These are phyloP conservation scores for Noctua comes DNA, from an alignment of 2,888 invertebrate species.

Conservation along the genomic window DNA sequence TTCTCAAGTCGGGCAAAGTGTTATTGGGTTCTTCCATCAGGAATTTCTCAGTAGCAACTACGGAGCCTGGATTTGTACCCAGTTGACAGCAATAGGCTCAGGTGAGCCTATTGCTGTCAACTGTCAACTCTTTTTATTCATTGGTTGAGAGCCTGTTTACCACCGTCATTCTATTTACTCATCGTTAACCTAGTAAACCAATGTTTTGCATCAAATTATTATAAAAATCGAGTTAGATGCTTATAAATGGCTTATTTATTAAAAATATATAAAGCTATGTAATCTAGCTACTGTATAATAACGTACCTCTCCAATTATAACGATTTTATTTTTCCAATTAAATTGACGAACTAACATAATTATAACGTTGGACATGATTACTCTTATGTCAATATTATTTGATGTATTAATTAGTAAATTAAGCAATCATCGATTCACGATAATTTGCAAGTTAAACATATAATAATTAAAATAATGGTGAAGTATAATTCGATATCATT, in stretches of 20 bases:
- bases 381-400: conserved; percentile 28
- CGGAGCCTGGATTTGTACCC: too few relatives aligned
- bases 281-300: conserved; percentile 40
- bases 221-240: not conserved
- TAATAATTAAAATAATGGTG: conserved; percentile 10
- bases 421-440: conserved; percentile 32
- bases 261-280: not conserved
- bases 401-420: conserved; percentile 30
- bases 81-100: too few relatives aligned
- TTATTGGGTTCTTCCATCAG: too few relatives aligned
- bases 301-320: conserved; percentile 14
- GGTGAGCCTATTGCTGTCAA: too few relatives aligned
- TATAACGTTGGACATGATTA: conserved; percentile 8
- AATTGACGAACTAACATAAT: conserved; percentile 17
- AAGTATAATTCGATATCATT: conserved; percentile 15
- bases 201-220: not conserved
- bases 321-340: conserved; percentile 27
- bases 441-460: conserved; percentile 36
- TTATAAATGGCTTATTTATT: not conserved
- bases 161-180: not conserved
- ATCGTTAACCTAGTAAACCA: not conserved
- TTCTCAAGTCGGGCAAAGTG: too few relatives aligned
- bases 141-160: not conserved
- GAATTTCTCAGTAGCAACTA: too few relatives aligned
- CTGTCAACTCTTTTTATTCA: not conserved